A percentile compares a stretch with the other conserved stretches of the same genome.
phyloP scores from a whole-genome alignment of 1,140 invertebrate species.

The Apocrypta bakeri region DNA sequence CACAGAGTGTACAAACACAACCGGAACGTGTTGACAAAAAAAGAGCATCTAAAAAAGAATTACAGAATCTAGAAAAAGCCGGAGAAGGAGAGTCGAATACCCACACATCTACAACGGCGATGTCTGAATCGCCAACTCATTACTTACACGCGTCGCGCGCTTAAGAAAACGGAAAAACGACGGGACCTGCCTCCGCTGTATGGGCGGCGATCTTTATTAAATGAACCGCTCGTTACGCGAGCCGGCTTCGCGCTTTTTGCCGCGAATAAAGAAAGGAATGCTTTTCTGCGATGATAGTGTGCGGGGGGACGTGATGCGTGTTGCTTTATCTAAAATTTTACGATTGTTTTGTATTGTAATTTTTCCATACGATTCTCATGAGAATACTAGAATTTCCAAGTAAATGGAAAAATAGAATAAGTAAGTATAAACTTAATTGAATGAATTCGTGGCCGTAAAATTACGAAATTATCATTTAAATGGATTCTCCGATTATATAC shows the following conservation, averaged over 20 bases:
- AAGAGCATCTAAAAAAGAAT: neutral
- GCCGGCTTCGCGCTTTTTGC: neutral
- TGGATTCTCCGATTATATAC: neutral
- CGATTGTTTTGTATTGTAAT: no score
- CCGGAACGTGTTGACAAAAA: neutral
- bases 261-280: neutral
- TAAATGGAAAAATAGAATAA: no score
- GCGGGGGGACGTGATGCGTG: no score
- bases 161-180: neutral
- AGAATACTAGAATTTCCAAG: no score
- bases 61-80: no score
- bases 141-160: neutral
- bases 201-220: slow-evolving; percentile 1
- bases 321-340: no score
- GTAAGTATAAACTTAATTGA: neutral
- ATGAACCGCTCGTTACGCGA: neutral
- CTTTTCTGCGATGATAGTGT: no score
- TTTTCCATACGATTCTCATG: no score
- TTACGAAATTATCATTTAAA: neutral
- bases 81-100: no score
- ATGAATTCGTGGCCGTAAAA: neutral
- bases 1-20: neutral
- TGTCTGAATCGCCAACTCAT: neutral
- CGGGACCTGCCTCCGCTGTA: neutral
- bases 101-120: no score